Evolutionary conservation across 1,140 invertebrate genomes (phyloP).

Genomic region (Prorops nasuta): DNA sequence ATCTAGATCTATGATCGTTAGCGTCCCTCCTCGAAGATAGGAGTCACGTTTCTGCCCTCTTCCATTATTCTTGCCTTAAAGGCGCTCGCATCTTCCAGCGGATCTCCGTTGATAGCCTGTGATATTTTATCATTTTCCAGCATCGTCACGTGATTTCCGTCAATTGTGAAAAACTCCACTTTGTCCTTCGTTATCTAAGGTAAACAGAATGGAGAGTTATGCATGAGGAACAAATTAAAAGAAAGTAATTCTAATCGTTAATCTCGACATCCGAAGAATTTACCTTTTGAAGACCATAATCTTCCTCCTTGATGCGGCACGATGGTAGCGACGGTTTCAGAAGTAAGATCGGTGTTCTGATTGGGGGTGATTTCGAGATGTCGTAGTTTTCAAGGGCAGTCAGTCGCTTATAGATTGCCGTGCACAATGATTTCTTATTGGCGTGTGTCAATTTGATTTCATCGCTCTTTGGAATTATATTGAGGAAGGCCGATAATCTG

Average conservation of each 20-base stretch:
- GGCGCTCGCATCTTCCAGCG: conserved; percentile 33
- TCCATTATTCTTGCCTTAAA: conserved; percentile 37
- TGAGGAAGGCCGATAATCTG: conserved; percentile 40
- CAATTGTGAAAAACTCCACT: conserved; percentile 31
- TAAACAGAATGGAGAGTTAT: neutral
- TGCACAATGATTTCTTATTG: conserved; percentile 52
- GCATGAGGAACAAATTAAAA: neutral
- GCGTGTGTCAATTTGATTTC: conserved; percentile 26
- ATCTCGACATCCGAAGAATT: too few relatives aligned
- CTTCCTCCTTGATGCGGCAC: conserved; percentile 56
- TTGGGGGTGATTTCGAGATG: conserved; percentile 23
- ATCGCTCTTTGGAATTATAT: conserved; percentile 15
- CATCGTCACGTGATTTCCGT: conserved; percentile 71
- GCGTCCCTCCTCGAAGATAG: neutral
- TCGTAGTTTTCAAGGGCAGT: conserved; percentile 59
- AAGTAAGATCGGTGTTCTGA: conserved; percentile 63
- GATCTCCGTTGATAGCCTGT: conserved; percentile 62
- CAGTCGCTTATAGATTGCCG: conserved; percentile 59
- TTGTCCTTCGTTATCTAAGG: conserved; percentile 40
- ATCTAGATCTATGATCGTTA: neutral
- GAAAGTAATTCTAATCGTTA: neutral
- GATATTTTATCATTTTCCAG: conserved; percentile 65
- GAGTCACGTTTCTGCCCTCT: conserved; percentile 1
- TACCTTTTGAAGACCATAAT: conserved; percentile 63
- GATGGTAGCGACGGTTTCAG: conserved; percentile 62